phyloP scores from a whole-genome alignment of 2,888 invertebrate genomes.

The Acutogordius australiensis region DNA sequence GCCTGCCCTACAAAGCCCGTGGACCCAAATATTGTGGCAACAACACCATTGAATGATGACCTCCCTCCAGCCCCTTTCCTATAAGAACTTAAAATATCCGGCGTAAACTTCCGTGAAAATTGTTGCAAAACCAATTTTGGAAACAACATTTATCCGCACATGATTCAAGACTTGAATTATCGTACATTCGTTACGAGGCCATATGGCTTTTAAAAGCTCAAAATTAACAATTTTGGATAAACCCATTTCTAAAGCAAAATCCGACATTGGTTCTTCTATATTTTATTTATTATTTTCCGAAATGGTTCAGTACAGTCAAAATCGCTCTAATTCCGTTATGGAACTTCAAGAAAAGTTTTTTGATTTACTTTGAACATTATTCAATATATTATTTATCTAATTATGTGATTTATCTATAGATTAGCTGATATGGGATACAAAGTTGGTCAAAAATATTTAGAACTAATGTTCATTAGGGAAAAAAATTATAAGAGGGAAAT shows the following conservation, averaged over 20 bases:
- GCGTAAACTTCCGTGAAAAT: not conserved
- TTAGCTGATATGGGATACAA: slow-evolving; percentile 71
- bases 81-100: slow-evolving; percentile 13
- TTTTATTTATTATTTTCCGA: slow-evolving; percentile 56
- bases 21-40: slow-evolving; percentile 86
- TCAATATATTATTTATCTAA: slow-evolving; percentile 15
- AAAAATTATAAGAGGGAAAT: slow-evolving; percentile 72
- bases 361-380: slow-evolving; percentile 10
- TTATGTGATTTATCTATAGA: slow-evolving; percentile 32
- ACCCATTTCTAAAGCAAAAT: not conserved
- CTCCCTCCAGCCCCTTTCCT: slow-evolving; percentile 36
- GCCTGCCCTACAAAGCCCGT: slow-evolving; percentile 61
- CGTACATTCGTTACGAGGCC: too few relatives aligned
- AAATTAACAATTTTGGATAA: slow-evolving; percentile 5
- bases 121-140: too few relatives aligned
- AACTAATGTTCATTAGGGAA: slow-evolving; percentile 70
- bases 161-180: too few relatives aligned
- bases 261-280: not conserved
- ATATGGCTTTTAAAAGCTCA: not conserved
- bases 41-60: slow-evolving; percentile 74
- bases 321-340: slow-evolving; percentile 58
- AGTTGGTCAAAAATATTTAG: slow-evolving; percentile 68
- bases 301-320: slow-evolving; percentile 81
- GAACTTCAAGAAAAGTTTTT: slow-evolving; percentile 52
- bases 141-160: too few relatives aligned